Conservation (phyloP, 2,113 vertebrate species). For the Cepphus grylle region DNA sequence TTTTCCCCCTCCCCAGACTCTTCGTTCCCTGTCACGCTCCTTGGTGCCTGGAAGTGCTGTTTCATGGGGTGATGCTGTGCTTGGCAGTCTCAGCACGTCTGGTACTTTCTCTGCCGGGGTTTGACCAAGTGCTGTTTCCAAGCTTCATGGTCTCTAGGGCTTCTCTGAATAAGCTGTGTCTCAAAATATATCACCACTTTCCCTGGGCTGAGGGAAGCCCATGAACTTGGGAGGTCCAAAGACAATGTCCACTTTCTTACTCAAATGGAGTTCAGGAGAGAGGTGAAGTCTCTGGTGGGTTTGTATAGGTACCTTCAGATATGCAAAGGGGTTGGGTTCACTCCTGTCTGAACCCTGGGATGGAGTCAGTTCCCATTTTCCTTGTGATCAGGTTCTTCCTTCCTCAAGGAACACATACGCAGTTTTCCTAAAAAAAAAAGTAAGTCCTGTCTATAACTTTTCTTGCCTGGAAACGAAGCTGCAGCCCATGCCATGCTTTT, state of each 20-base stretch:
- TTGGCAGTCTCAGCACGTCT: neutral
- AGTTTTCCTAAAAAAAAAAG: neutral
- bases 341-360: neutral
- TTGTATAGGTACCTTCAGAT: neutral
- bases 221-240: neutral
- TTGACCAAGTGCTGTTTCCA: neutral
- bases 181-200: neutral
- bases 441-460: neutral
- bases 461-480: neutral
- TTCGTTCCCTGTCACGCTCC: neutral
- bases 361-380: neutral
- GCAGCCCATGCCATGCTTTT: neutral
- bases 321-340: neutral
- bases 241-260: neutral
- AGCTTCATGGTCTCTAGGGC: neutral
- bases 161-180: neutral
- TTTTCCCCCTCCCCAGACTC: neutral
- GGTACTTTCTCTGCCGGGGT: neutral
- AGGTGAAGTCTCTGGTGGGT: neutral
- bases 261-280: neutral
- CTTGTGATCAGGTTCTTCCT: neutral
- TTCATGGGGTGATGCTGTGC: neutral
- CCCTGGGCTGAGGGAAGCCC: neutral
- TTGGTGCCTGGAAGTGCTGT: neutral
- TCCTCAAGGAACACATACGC: neutral